Conservation (phyloP, 2,113 vertebrate genomes). For the Cacatua alba region DNA sequence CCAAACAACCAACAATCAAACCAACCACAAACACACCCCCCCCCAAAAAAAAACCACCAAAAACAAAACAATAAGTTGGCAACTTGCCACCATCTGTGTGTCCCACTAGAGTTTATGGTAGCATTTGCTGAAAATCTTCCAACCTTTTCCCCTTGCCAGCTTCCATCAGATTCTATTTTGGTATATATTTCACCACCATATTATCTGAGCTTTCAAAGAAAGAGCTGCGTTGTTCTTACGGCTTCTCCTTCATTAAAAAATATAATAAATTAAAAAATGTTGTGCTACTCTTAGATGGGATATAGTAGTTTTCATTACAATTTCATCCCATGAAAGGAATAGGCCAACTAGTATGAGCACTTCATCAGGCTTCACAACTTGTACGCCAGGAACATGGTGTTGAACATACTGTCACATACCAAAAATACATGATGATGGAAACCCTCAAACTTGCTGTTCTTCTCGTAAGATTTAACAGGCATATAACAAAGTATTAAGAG, state of each 20-base stretch:
- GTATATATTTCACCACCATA: accelerated
- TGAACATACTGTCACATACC: background rate
- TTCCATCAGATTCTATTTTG: background rate
- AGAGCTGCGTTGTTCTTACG: background rate
- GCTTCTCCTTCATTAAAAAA: background rate
- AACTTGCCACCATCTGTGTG: background rate
- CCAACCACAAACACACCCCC: too few species aligned
- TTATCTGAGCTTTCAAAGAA: background rate
- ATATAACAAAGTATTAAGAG: background rate
- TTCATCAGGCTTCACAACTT: background rate
- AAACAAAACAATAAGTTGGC: background rate
- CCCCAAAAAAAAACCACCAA: background rate
- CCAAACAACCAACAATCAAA: background rate
- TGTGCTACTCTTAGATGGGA: background rate
- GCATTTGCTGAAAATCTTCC: background rate
- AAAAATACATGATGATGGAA: background rate
- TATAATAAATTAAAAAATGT: background rate
- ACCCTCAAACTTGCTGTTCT: background rate
- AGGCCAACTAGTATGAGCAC: accelerated
- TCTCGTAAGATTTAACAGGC: background rate
- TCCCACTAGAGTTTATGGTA: background rate
- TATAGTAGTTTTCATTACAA: background rate
- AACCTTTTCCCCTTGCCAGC: background rate
- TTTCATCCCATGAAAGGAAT: background rate
- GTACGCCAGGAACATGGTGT: background rate